Evolutionary conservation across 2,797 vertebrate genomes (phyloP).

Genomic region (Artibeus jamaicensis): DNA sequence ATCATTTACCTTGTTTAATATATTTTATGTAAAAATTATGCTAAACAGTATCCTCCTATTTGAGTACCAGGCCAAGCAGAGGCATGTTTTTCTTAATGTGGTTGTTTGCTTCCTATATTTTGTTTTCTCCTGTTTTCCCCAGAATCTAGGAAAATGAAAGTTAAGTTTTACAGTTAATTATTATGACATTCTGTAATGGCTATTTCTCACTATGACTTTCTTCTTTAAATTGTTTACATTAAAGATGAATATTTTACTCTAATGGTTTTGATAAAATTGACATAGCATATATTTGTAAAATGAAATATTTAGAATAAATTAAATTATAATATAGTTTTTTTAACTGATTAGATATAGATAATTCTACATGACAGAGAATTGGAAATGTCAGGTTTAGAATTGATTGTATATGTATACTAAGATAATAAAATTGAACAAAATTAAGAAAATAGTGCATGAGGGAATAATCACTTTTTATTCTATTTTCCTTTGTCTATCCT

Average conservation of each 20-base stretch:
- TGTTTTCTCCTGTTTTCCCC: background rate
- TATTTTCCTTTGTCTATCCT: conserved; percentile 18
- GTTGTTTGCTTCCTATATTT: background rate
- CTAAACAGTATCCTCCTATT: background rate
- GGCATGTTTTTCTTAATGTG: background rate
- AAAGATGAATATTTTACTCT: background rate
- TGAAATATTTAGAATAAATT: background rate
- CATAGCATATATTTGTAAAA: background rate
- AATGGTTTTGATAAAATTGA: background rate
- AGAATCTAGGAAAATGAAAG: background rate
- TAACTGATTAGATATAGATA: background rate
- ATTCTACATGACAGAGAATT: background rate
- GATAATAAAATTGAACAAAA: background rate
- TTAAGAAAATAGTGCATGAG: background rate
- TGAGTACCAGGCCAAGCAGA: background rate
- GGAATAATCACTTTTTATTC: conserved; percentile 6
- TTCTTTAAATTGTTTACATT: background rate
- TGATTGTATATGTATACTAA: background rate
- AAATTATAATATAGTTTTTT: background rate
- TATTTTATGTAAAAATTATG: background rate
- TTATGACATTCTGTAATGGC: background rate
- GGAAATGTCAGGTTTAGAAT: background rate
- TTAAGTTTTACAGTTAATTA: background rate
- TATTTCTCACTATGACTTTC: background rate
- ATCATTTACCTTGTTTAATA: background rate